Evolutionary conservation across 30 jellyfish, hydroid and myxozoan species (phyloP), one percentile per base, ranked within the genome.

Genomic region (Aurelia coerulea): DNA sequence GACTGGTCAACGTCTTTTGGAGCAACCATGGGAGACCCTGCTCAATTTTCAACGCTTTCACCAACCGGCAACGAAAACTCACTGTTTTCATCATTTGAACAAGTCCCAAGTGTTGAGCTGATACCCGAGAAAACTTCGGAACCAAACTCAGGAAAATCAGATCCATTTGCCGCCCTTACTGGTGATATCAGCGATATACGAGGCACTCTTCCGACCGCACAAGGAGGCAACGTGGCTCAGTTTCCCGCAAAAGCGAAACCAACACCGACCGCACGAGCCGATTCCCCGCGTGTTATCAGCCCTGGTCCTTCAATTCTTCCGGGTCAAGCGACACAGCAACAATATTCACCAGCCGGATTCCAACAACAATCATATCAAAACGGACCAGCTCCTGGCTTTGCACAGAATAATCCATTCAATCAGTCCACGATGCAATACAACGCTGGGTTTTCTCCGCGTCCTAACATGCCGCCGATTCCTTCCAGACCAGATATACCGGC

Each of bases 131-230:
- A 73, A 51, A 46, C 74, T 31, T 73, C 76, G 65, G 93, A 84
- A 41, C 76, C 87, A 11, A 58, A 76, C 49, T 31, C 39, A 4
- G 80, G 80, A 60, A 76, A 62, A 16, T 73, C 19, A 10, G 97
- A 89, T 66, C 97, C 97, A 32, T 89, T 89, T 56, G 92, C 92
- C 0, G 80, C 86, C 12, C 90, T 89, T 1, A 63, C 71, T 53
- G 89, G 91, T 5, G 87, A 65, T 51, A 89, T 89, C 62, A 65
- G 80, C 37, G 84, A 72, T 49, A 89, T 89, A 66, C 72, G 87
- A 56, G 92, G 89, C 14, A 74, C 87, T 29, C 85, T 89, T 32
- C 97, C 92, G 17, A 17, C 95, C 11, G 91, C 91, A 19, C 62
- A 63, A 33, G 97, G 90, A 4, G 74, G 58, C 65, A 76, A 34